Evolutionary conservation across 2,888 invertebrate genomes (phyloP).

Genomic region (Argyresthia goedartella): DNA sequence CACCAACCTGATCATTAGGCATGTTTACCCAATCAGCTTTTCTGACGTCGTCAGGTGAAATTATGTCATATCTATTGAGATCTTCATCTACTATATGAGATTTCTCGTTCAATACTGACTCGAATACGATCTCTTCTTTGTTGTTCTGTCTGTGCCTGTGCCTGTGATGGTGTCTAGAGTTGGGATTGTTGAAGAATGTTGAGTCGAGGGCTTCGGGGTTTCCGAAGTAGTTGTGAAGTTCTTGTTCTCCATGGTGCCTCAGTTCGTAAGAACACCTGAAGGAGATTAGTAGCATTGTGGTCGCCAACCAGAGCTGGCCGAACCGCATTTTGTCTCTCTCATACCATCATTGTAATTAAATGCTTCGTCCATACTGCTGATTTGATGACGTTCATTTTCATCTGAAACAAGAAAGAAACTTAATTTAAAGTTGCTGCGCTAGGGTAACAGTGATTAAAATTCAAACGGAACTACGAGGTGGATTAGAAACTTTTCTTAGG

Average conservation of each 20-base stretch:
- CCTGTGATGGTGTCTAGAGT: slow-evolving; percentile 16
- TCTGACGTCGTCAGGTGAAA: slow-evolving; percentile 17
- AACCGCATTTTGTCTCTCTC: slow-evolving; percentile 43
- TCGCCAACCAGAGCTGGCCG: slow-evolving; percentile 44
- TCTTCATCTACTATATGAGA: slow-evolving; percentile 28
- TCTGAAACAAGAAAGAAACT: slow-evolving; percentile 37
- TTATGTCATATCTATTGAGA: slow-evolving; percentile 21
- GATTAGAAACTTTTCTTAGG: not conserved
- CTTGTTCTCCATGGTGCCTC: slow-evolving; percentile 26
- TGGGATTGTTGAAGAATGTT: slow-evolving; percentile 4
- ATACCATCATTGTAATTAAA: slow-evolving; percentile 35
- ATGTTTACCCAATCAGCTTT: slow-evolving; percentile 48
- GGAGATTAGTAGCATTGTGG: slow-evolving; percentile 36
- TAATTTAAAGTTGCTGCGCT: no score
- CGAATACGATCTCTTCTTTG: not conserved
- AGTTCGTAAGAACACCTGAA: slow-evolving; percentile 38
- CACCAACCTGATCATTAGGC: slow-evolving; percentile 50
- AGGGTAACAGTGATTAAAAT: no score
- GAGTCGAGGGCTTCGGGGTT: slow-evolving; percentile 21
- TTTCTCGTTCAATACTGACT: slow-evolving; percentile 14
- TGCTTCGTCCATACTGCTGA: slow-evolving; percentile 35
- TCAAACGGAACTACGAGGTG: no score
- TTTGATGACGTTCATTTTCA: slow-evolving; percentile 33
- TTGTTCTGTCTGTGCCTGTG: slow-evolving; percentile 6
- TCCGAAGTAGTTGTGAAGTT: slow-evolving; percentile 13